A percentile compares a stretch with the other conserved stretches of the same genome.
These are phyloP conservation scores for Theropithecus gelada DNA, from an alignment of 2,113 vertebrate species.

Conservation along the genomic window DNA sequence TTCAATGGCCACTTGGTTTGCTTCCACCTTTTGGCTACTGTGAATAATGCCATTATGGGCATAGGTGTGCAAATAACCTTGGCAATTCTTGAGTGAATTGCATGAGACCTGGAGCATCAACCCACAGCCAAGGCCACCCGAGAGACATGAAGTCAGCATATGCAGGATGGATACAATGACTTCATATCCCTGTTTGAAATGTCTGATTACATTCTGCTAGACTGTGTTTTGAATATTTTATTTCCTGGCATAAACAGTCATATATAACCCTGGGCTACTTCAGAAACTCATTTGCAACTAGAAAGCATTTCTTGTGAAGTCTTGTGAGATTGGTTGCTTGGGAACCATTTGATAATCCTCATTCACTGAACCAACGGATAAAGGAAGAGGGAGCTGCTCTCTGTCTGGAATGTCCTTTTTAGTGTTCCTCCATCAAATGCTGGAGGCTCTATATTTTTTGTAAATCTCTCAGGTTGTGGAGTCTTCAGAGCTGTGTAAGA, in stretches of 20 bases:
- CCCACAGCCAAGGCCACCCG: fast-evolving
- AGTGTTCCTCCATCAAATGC: background rate
- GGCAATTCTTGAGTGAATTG: background rate
- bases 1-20: background rate
- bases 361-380: background rate
- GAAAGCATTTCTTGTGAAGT: background rate
- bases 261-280: background rate
- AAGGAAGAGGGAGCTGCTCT: background rate
- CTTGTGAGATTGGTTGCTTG: background rate
- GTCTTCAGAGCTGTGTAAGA: background rate
- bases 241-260: background rate
- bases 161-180: background rate
- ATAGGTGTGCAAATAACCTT: background rate
- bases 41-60: background rate
- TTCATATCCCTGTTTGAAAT: background rate
- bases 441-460: background rate
- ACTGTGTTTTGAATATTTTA: background rate
- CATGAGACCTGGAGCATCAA: background rate
- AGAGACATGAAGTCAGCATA: background rate
- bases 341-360: constrained; percentile 25
- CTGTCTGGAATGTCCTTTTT: background rate
- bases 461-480: background rate
- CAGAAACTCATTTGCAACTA: background rate
- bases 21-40: background rate
- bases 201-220: background rate